phyloP scores from a whole-genome alignment of 1,140 invertebrate genomes.

The Brachystomella parvula region DNA sequence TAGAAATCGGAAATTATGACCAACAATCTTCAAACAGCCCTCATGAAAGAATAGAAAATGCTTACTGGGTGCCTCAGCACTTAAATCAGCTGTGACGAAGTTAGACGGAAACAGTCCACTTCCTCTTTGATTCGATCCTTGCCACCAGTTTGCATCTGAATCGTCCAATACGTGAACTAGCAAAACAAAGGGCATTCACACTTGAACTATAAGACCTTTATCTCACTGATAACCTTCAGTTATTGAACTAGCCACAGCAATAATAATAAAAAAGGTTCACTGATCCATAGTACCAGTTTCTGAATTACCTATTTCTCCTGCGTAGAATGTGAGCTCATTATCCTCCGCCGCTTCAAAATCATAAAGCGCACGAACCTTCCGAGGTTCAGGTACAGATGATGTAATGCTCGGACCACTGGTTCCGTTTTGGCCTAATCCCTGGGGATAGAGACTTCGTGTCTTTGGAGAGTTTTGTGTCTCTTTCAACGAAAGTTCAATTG shows the following conservation, averaged over 20 bases:
- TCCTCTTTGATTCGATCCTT: slow-evolving; percentile 82
- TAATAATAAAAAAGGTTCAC: too few species aligned
- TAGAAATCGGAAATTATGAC: too few species aligned
- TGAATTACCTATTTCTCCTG: slow-evolving; percentile 78
- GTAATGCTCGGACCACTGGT: neutral
- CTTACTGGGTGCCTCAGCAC: slow-evolving; percentile 54
- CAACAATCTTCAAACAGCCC: too few species aligned
- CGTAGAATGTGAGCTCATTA: slow-evolving; percentile 92
- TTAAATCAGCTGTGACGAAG: slow-evolving; percentile 89
- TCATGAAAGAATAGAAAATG: too few species aligned
- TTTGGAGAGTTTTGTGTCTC: slow-evolving; percentile 56
- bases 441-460: slow-evolving; percentile 44
- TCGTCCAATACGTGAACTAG: slow-evolving; percentile 71
- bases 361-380: slow-evolving; percentile 88
- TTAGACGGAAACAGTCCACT: slow-evolving; percentile 96
- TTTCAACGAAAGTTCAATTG: slow-evolving; percentile 86
- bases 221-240: too few species aligned
- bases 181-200: slow-evolving; percentile 39
- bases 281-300: too few species aligned
- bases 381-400: slow-evolving; percentile 46
- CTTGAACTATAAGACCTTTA: neutral
- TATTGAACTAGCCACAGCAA: too few species aligned
- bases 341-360: slow-evolving; percentile 99
- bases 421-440: slow-evolving; percentile 17
- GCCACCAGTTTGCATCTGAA: slow-evolving; percentile 98